Evolutionary conservation across 2,113 vertebrate species (phyloP).

Genomic region (Pleuronectes platessa): DNA sequence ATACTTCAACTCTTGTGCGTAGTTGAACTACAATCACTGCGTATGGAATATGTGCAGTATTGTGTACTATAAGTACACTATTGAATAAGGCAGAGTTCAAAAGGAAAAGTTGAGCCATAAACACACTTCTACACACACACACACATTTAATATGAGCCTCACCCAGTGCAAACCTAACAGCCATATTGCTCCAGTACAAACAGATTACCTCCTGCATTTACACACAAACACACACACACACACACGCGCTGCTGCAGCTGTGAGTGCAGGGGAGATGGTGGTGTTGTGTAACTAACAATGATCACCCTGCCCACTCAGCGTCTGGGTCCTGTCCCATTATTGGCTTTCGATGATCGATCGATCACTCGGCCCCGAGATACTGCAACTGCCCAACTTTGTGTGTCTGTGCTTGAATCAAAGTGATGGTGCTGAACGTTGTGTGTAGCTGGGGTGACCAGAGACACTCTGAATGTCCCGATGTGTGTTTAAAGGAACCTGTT

Average conservation of each 20-base stretch:
- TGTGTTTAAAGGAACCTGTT: background rate
- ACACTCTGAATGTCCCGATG: background rate
- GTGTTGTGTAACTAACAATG: conserved; percentile 55
- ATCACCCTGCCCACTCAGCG: conserved; percentile 41
- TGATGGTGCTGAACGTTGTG: background rate
- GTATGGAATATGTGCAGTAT: too few species aligned
- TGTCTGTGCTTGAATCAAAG: conserved; percentile 17
- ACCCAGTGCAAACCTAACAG: conserved; percentile 4
- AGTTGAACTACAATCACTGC: too few species aligned
- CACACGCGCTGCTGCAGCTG: background rate
- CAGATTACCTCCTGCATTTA: conserved; percentile 11
- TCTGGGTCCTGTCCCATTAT: conserved; percentile 56
- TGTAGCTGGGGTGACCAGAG: background rate
- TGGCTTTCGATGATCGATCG: conserved; percentile 56
- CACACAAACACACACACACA: background rate
- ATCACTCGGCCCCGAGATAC: conserved; percentile 36
- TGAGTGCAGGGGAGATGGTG: background rate
- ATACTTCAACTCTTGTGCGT: too few species aligned
- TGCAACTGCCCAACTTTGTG: conserved; percentile 17
- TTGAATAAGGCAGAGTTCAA: background rate
- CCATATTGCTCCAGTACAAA: conserved; percentile 27
- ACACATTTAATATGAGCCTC: background rate
- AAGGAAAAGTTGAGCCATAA: too few species aligned
- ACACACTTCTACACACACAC: background rate
- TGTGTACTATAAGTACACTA: background rate